Evolutionary conservation across 64 coral and sea anemone genomes (phyloP).

Genomic region (Anthopleura sola): DNA sequence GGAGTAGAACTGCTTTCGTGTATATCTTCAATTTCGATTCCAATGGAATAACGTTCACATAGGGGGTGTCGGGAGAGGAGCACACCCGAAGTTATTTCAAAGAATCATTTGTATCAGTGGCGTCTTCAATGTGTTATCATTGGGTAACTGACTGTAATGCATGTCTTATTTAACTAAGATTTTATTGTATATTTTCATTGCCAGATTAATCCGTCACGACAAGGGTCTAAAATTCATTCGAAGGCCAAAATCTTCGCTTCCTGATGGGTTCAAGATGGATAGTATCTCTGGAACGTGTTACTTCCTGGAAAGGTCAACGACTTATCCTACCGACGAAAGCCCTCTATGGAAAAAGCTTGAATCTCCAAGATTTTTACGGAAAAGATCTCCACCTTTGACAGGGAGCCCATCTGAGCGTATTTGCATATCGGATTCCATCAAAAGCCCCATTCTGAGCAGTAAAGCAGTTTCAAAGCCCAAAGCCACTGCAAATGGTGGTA

Average conservation of each 20-base stretch:
- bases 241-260: background rate
- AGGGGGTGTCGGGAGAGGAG: too few relatives aligned
- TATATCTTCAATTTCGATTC: too few relatives aligned
- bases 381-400: background rate
- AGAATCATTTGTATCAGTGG: too few relatives aligned
- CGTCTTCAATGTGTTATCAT: background rate
- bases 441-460: background rate
- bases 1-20: too few relatives aligned
- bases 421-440: background rate
- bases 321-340: background rate
- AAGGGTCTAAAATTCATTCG: conserved; percentile 12
- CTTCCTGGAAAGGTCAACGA: conserved; percentile 8
- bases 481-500: background rate
- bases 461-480: background rate
- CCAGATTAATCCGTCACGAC: conserved; percentile 14
- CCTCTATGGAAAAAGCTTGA: conserved; percentile 16
- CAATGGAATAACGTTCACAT: too few relatives aligned
- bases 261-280: conserved; percentile 24
- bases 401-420: background rate
- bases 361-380: background rate
- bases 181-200: background rate
- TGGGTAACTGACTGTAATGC: too few relatives aligned
- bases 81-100: too few relatives aligned
- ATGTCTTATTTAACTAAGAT: background rate
- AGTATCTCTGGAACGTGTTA: conserved; percentile 7